Conservation (phyloP, 2,888 invertebrate genomes). For the Calameuta idolon region DNA sequence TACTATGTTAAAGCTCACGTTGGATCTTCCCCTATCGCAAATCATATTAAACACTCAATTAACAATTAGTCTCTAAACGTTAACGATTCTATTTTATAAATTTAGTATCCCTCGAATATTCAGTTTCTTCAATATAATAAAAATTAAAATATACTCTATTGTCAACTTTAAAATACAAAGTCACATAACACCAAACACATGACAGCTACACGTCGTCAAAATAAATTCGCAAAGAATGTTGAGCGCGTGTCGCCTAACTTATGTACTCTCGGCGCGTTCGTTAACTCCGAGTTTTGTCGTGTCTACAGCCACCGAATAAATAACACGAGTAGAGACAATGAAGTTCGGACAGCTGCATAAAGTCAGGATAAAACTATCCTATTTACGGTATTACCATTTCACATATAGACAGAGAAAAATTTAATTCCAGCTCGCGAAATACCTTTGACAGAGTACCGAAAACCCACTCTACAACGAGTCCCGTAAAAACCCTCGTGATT, state of each 20-base stretch:
- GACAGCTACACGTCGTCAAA: background rate
- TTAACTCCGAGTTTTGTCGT: background rate
- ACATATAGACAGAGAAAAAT: background rate
- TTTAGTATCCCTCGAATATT: background rate
- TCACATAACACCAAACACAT: background rate
- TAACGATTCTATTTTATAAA: background rate
- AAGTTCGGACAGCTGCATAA: background rate
- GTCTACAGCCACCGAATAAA: background rate
- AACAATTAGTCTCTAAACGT: background rate
- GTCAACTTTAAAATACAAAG: background rate
- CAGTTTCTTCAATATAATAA: background rate
- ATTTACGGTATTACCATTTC: background rate
- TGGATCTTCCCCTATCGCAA: background rate
- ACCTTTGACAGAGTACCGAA: background rate
- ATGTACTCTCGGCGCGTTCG: background rate
- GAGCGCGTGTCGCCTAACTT: background rate
- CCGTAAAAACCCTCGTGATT: background rate
- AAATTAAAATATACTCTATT: background rate
- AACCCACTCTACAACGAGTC: background rate
- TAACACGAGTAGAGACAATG: background rate
- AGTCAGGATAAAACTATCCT: background rate
- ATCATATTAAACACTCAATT: background rate
- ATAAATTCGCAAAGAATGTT: background rate
- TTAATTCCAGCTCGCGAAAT: background rate
- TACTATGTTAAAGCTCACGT: background rate